A percentile compares a stretch with the other conserved stretches of the same genome.
Evolutionary conservation across 2,113 vertebrate species (phyloP).

Genomic region (Clarias magur): DNA sequence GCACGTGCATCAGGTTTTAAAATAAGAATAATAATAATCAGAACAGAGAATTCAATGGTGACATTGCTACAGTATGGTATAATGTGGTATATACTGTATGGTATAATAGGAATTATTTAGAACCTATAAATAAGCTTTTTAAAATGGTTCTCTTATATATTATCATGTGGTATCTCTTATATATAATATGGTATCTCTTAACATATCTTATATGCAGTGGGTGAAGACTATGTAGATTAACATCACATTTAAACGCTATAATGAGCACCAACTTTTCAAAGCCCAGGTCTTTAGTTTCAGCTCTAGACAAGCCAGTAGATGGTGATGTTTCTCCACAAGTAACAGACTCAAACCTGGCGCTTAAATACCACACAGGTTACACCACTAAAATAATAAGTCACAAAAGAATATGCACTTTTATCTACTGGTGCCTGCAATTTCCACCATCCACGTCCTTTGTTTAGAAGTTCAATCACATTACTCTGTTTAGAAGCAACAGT

Average conservation of each 20-base stretch:
- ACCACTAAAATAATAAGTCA: neutral
- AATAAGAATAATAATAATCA: neutral
- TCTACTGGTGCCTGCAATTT: neutral
- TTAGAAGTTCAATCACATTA: neutral
- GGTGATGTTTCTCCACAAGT: constrained; percentile 18
- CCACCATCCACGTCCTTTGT: neutral
- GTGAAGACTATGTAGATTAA: constrained; percentile 34
- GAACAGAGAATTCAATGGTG: neutral
- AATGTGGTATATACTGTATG: no score
- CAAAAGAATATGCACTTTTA: constrained; percentile 8
- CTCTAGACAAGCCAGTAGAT: constrained; percentile 43
- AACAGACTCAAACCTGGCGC: neutral
- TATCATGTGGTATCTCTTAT: no score
- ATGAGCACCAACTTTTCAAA: constrained; percentile 1
- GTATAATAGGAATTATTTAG: neutral
- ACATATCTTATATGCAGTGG: neutral
- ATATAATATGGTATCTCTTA: neutral
- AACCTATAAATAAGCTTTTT: neutral
- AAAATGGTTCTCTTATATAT: neutral
- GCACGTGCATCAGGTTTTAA: neutral
- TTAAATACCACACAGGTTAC: neutral
- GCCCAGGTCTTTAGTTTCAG: neutral
- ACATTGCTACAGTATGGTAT: no score
- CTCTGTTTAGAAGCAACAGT: constrained; percentile 27
- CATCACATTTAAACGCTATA: constrained; percentile 15